Conservation (phyloP, 2,888 invertebrate genomes). For the Cephus runcator region DNA sequence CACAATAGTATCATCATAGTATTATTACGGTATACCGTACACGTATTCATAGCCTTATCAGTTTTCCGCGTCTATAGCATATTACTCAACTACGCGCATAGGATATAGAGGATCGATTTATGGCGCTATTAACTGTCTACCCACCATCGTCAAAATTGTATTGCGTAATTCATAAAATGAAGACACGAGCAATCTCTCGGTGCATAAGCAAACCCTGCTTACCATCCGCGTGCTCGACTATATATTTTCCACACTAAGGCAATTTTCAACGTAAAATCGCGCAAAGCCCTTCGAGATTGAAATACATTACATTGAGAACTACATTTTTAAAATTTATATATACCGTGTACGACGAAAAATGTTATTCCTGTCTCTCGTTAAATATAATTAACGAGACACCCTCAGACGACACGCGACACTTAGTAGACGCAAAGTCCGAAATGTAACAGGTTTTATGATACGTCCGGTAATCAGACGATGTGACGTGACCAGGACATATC, state of each 20-base stretch:
- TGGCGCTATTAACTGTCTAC: background rate
- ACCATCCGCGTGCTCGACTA: background rate
- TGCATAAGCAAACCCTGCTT: background rate
- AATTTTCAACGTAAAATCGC: background rate
- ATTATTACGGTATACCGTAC: no score
- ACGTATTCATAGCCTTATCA: background rate
- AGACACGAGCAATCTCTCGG: background rate
- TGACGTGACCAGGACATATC: slow-evolving; percentile 1
- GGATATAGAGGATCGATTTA: background rate
- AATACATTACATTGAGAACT: background rate
- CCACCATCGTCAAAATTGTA: background rate
- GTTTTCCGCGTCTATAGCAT: background rate
- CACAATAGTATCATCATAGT: no score
- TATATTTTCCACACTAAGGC: background rate
- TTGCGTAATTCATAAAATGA: background rate
- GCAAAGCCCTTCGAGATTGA: background rate
- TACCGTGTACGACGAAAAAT: background rate
- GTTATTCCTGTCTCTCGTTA: background rate
- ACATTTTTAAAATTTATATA: background rate
- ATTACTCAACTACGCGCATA: background rate
- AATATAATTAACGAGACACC: background rate
- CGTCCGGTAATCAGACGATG: background rate
- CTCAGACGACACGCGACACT: background rate
- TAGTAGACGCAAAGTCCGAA: background rate
- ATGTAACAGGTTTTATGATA: background rate